Evolutionary conservation across 2,113 vertebrate genomes (phyloP).

Genomic region (Alouatta palliata): DNA sequence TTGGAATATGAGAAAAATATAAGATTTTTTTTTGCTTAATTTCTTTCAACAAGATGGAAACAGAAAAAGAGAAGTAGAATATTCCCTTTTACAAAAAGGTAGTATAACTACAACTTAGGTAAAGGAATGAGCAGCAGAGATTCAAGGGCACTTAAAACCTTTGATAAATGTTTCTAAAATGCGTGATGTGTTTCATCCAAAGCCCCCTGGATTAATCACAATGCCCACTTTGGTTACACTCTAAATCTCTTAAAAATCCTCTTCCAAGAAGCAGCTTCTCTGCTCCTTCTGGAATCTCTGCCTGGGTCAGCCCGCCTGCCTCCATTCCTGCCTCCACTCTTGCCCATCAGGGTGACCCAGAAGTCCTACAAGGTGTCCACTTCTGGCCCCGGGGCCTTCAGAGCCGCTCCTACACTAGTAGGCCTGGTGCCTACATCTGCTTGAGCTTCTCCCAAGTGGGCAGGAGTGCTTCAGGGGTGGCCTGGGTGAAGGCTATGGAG

Average conservation of each 20-base stretch:
- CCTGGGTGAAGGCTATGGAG: too few species aligned
- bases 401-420: too few species aligned
- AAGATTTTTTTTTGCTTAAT: neutral
- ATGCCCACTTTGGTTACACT: neutral
- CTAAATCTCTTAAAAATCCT: neutral
- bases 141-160: neutral
- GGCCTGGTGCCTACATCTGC: too few species aligned
- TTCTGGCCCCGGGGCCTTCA: too few species aligned
- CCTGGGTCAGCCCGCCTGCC: too few species aligned
- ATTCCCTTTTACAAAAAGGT: neutral
- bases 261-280: neutral
- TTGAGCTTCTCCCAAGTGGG: too few species aligned
- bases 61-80: neutral
- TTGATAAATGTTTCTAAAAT: neutral
- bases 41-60: neutral
- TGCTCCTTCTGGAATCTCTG: too few species aligned
- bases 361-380: too few species aligned
- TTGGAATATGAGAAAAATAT: neutral
- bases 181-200: neutral
- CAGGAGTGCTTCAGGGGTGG: too few species aligned
- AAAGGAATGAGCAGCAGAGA: neutral
- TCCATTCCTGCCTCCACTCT: too few species aligned
- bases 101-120: neutral
- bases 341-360: too few species aligned
- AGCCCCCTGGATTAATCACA: neutral